phyloP scores from a whole-genome alignment of 1,140 invertebrate genomes.

The Chrysopa pallens region DNA sequence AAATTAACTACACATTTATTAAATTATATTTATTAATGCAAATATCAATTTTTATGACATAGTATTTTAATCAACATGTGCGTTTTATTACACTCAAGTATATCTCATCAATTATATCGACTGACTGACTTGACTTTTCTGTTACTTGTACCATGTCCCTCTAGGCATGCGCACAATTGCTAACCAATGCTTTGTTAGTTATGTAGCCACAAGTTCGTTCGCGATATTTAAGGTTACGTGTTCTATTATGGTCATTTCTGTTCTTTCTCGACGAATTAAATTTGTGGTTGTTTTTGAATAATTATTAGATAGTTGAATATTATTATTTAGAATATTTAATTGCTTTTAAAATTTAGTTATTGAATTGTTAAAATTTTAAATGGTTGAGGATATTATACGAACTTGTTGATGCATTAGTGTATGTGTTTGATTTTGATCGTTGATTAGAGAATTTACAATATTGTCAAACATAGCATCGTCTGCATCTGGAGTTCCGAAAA shows the following conservation, averaged over 20 bases:
- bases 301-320: conserved; percentile 2
- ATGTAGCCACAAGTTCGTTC: too few species aligned
- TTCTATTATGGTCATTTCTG: not conserved
- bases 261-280: conserved; percentile 4
- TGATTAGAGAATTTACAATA: conserved; percentile 6
- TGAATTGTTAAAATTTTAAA: conserved; percentile 7
- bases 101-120: too few species aligned
- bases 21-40: too few species aligned
- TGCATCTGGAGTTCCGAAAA: conserved; percentile 12
- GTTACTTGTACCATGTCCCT: too few species aligned
- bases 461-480: conserved; percentile 10
- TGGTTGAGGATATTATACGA: conserved; percentile 6
- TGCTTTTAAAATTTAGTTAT: not conserved
- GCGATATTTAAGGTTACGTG: conserved; percentile 3
- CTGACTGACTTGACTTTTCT: too few species aligned
- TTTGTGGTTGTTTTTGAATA: not conserved
- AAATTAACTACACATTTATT: too few species aligned
- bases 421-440: conserved; percentile 8
- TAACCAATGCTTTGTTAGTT: too few species aligned
- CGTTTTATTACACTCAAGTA: too few species aligned
- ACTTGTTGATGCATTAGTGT: conserved; percentile 9
- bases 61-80: too few species aligned
- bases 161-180: too few species aligned
- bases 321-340: not conserved
- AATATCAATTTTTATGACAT: too few species aligned